Conservation (phyloP, 2,113 vertebrate species). For the Haemorhous mexicanus region DNA sequence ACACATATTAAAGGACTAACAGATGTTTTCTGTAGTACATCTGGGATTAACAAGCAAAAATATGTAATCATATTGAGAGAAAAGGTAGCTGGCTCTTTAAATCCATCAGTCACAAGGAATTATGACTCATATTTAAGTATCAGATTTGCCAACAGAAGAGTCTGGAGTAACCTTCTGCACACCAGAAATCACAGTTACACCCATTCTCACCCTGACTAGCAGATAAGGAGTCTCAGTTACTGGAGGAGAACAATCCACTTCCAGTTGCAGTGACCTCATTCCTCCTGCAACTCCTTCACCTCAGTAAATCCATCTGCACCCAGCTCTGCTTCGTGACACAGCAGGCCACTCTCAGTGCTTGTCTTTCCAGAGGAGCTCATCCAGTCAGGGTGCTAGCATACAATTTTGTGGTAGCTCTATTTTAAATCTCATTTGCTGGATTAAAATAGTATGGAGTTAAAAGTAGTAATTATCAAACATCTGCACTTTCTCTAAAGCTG, state of each 20-base stretch:
- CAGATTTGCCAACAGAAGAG: not conserved
- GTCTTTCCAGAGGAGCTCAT: not conserved
- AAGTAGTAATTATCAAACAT: slow-evolving; percentile 55
- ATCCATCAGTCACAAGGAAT: not conserved
- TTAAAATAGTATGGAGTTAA: slow-evolving; percentile 26
- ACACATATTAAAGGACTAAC: not conserved
- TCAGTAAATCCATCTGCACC: not conserved
- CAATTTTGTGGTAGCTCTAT: slow-evolving; percentile 4
- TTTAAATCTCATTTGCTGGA: not conserved
- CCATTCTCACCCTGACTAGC: not conserved
- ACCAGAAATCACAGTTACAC: not conserved
- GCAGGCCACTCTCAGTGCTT: not conserved
- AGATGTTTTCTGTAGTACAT: not conserved
- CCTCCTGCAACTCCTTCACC: not conserved
- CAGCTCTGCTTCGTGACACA: not conserved
- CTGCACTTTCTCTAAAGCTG: slow-evolving; percentile 45
- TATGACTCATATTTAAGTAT: not conserved
- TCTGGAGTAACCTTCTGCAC: not conserved
- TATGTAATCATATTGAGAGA: not conserved
- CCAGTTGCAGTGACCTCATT: not conserved
- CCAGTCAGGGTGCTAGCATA: not conserved
- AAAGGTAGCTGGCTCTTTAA: slow-evolving; percentile 26
- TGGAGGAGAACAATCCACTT: not conserved
- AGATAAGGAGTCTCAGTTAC: not conserved
- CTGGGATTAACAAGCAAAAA: not conserved